Evolutionary conservation across 2,113 vertebrate species (phyloP).

Genomic region (Indri indri): DNA sequence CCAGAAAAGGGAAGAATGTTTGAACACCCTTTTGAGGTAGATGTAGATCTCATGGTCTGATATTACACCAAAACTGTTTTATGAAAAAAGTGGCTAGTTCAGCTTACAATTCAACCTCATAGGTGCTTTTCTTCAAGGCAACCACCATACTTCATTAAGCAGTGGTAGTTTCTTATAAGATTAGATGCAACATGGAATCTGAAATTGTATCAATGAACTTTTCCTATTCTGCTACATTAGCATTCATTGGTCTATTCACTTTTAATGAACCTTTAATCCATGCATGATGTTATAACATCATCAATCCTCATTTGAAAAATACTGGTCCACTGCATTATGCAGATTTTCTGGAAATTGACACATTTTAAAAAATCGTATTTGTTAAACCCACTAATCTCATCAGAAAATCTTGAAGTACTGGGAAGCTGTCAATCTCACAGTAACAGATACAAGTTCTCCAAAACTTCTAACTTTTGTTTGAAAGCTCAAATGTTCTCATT

Average conservation of each 20-base stretch:
- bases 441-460: not conserved
- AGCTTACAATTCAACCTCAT: not conserved
- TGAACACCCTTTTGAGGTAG: not conserved
- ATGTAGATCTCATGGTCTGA: not conserved
- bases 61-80: not conserved
- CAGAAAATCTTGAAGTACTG: not conserved
- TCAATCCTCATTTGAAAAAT: not conserved
- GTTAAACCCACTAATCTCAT: constrained; percentile 30
- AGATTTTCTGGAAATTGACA: not conserved
- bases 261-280: not conserved
- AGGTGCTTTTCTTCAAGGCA: not conserved
- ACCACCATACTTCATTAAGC: not conserved
- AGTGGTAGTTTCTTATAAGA: not conserved
- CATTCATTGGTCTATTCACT: not conserved
- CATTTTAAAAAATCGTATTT: not conserved
- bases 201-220: not conserved
- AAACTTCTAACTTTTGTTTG: constrained; percentile 12
- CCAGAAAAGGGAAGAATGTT: not conserved
- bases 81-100: not conserved
- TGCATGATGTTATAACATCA: not conserved
- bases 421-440: not conserved
- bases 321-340: not conserved
- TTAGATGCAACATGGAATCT: not conserved
- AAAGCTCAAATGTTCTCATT: not conserved
- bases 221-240: not conserved